A percentile compares a stretch with the other conserved stretches of the same genome.
Conservation (phyloP, 2,888 invertebrate genomes). For the Macrosoma leucophasiata region DNA sequence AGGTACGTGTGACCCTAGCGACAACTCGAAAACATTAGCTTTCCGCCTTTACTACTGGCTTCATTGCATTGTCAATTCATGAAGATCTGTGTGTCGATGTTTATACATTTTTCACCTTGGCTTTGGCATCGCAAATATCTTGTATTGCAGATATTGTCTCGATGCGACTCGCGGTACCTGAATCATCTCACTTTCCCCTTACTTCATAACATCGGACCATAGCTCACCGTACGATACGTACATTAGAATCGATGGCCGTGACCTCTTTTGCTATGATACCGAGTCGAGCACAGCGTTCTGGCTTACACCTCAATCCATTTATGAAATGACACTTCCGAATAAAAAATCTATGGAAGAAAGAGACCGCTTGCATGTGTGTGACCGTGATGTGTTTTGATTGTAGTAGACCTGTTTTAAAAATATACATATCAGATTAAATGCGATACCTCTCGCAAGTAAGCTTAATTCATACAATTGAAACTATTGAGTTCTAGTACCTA, state of each 20-base stretch:
- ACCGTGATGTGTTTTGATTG: slow-evolving; percentile 40
- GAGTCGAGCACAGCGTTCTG: slow-evolving; percentile 24
- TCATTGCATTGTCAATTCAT: slow-evolving; percentile 48
- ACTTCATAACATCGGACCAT: slow-evolving; percentile 48
- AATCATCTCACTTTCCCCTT: slow-evolving; percentile 45
- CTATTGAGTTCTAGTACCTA: too few relatives aligned
- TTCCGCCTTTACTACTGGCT: slow-evolving; percentile 63
- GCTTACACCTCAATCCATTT: slow-evolving; percentile 25
- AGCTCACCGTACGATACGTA: slow-evolving; percentile 38
- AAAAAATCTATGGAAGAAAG: slow-evolving; percentile 20
- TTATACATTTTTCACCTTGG: slow-evolving; percentile 52
- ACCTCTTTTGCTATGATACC: slow-evolving; percentile 25
- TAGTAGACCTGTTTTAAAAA: slow-evolving; percentile 19
- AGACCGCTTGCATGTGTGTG: slow-evolving; percentile 59
- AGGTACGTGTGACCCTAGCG: slow-evolving; percentile 79
- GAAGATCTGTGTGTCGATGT: slow-evolving; percentile 47
- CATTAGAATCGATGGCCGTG: slow-evolving; percentile 62
- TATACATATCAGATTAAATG: too few relatives aligned
- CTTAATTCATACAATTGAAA: too few relatives aligned
- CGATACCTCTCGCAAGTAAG: too few relatives aligned
- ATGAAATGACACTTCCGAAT: slow-evolving; percentile 19
- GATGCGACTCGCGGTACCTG: slow-evolving; percentile 51
- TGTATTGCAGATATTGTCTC: slow-evolving; percentile 60
- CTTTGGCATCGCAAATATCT: slow-evolving; percentile 69
- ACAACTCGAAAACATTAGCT: slow-evolving; percentile 46